Evolutionary conservation across 2,797 vertebrate species (phyloP).

Genomic region (Champsocephalus gunnari): DNA sequence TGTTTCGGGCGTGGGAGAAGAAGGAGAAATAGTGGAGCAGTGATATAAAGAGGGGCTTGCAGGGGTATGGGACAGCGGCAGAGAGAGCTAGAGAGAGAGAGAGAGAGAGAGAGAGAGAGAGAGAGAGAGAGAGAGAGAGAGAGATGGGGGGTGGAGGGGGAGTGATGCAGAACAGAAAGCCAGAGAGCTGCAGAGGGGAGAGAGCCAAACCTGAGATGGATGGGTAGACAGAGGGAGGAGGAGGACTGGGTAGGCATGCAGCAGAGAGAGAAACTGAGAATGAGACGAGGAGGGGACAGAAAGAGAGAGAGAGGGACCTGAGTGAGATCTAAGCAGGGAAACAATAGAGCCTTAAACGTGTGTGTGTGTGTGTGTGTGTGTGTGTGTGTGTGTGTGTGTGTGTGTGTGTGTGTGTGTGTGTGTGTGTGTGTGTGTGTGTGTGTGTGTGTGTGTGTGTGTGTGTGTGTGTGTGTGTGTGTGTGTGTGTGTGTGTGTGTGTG

Average conservation of each 20-base stretch:
- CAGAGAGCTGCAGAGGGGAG: constrained; percentile 77
- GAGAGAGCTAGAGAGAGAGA: constrained; percentile 16
- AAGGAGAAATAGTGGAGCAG: constrained; percentile 41
- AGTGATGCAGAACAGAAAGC: constrained; percentile 76
- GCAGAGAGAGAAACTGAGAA: constrained; percentile 66
- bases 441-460: too few species aligned
- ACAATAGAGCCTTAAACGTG: constrained; percentile 48
- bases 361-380: too few species aligned
- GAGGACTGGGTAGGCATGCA: constrained; percentile 66
- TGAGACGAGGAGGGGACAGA: constrained; percentile 35
- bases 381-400: too few species aligned
- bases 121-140: constrained; percentile 1
- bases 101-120: constrained; percentile 26
- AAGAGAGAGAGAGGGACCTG: constrained; percentile 15
- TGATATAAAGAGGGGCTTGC: constrained; percentile 50
- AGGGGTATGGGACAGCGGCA: constrained; percentile 66
- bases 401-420: too few species aligned
- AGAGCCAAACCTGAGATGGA: constrained; percentile 79
- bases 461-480: too few species aligned
- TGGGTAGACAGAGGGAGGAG: constrained; percentile 62
- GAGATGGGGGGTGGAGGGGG: constrained; percentile 52
- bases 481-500: too few species aligned
- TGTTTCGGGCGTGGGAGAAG: constrained; percentile 6
- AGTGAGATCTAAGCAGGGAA: constrained; percentile 43
- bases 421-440: too few species aligned